Evolutionary conservation across 2,113 vertebrate genomes (phyloP).

Genomic region (Acanthochromis polyacanthus): DNA sequence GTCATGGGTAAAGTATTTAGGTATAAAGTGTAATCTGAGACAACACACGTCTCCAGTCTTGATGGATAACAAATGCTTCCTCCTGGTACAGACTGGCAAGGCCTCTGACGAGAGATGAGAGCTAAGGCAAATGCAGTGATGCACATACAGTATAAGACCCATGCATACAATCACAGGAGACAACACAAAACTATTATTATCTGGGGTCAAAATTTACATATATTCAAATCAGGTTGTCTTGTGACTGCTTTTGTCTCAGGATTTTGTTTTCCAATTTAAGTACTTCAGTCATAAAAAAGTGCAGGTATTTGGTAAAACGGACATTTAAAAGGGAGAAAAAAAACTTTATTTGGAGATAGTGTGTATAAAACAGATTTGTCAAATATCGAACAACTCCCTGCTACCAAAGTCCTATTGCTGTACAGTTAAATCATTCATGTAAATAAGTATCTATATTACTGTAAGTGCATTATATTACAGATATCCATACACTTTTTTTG

Average conservation of each 20-base stretch:
- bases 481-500: conserved; percentile 30
- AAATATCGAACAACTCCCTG: conserved; percentile 24
- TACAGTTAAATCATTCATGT: conserved; percentile 40
- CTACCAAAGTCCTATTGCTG: conserved; percentile 15
- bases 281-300: conserved; percentile 31
- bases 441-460: conserved; percentile 25
- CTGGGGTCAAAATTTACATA: conserved; percentile 26
- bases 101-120: conserved; percentile 66
- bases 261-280: conserved; percentile 22
- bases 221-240: conserved; percentile 15
- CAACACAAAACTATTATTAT: conserved; percentile 7
- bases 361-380: conserved; percentile 42
- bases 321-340: conserved; percentile 37
- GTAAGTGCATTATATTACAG: conserved; percentile 50
- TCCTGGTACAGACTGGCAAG: conserved; percentile 61
- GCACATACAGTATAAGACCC: conserved; percentile 40
- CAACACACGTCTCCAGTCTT: conserved; percentile 23
- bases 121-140: conserved; percentile 72
- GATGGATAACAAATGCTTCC: conserved; percentile 27
- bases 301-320: conserved; percentile 38
- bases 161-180: conserved; percentile 29
- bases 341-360: conserved; percentile 39
- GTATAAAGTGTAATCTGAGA: neutral
- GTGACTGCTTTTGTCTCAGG: neutral
- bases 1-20: neutral